A percentile compares a stretch with the other conserved stretches of the same genome.
phyloP scores from a whole-genome alignment of 2,888 invertebrate species.

The Helicoverpa assulta region DNA sequence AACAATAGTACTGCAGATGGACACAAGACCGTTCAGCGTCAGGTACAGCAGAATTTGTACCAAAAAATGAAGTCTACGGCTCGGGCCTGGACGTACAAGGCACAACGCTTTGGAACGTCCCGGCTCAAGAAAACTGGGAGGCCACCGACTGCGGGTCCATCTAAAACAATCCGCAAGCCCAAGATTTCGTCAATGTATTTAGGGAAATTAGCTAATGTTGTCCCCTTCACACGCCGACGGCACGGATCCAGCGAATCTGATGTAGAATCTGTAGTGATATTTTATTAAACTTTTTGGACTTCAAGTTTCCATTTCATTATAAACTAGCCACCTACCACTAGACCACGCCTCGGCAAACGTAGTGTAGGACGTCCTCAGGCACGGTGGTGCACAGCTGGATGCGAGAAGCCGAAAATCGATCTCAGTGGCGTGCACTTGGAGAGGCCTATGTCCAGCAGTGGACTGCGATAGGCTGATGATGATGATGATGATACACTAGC shows the following conservation, averaged over 20 bases:
- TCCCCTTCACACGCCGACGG: slow-evolving; percentile 44
- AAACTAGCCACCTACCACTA: too few species aligned
- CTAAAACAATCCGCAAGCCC: slow-evolving; percentile 51
- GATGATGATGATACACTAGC: too few species aligned
- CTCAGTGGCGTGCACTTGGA: too few species aligned
- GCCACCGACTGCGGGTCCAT: slow-evolving; percentile 62
- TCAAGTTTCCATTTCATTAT: background rate
- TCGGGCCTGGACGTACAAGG: background rate
- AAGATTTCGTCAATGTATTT: slow-evolving; percentile 59
- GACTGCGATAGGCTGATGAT: too few species aligned
- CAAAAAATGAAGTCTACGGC: slow-evolving; percentile 12
- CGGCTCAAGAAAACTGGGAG: slow-evolving; percentile 51
- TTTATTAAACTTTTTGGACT: slow-evolving; percentile 32
- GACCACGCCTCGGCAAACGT: too few species aligned
- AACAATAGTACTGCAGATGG: background rate
- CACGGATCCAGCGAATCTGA: slow-evolving; percentile 58
- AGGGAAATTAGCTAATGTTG: slow-evolving; percentile 70
- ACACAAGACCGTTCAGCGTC: slow-evolving; percentile 10
- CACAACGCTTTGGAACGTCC: background rate
- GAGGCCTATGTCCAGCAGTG: too few species aligned
- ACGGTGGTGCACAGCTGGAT: too few species aligned
- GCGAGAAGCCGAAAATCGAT: too few species aligned
- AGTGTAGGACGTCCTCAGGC: too few species aligned
- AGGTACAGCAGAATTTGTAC: slow-evolving; percentile 23
- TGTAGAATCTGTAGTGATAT: slow-evolving; percentile 42